phyloP scores from a whole-genome alignment of 2,113 vertebrate genomes.

The Taxidea taxus region DNA sequence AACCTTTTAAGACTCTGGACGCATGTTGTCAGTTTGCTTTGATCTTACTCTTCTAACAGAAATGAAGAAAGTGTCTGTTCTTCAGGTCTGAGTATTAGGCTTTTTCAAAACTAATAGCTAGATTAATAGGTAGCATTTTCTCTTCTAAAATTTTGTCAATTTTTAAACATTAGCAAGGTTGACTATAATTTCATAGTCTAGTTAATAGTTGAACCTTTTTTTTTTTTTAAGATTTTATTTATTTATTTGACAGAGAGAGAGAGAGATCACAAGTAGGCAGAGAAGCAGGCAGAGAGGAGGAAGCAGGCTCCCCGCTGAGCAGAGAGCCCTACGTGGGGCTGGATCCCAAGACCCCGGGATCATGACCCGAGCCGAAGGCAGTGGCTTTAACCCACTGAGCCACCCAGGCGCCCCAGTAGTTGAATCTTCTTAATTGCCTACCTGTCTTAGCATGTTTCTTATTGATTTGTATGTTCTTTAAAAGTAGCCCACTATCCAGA shows the following conservation, averaged over 20 bases:
- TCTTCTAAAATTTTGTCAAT: background rate
- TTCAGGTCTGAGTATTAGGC: background rate
- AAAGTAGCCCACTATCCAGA: background rate
- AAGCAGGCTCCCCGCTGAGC: too few species aligned
- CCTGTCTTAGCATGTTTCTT: background rate
- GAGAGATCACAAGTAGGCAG: too few species aligned
- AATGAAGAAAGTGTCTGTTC: background rate
- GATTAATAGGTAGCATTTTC: background rate
- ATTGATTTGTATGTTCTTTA: background rate
- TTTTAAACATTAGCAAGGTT: conserved; percentile 3
- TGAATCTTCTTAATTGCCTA: background rate
- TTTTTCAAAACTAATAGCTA: background rate
- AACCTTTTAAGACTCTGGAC: background rate
- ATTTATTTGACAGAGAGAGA: too few species aligned
- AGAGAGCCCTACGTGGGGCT: too few species aligned
- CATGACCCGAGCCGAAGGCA: too few species aligned
- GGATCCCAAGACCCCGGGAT: too few species aligned
- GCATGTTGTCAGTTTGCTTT: background rate
- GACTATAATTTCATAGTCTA: background rate
- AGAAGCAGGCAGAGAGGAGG: too few species aligned
- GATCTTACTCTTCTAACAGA: background rate
- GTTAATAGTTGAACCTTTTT: background rate
- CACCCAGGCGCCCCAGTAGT: too few species aligned
- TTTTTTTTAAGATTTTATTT: too few species aligned
- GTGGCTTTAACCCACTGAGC: too few species aligned